Base-by-base conservation (phyloP, 2,797 vertebrate species). In the Periophthalmus magnuspinnatus region DNA sequence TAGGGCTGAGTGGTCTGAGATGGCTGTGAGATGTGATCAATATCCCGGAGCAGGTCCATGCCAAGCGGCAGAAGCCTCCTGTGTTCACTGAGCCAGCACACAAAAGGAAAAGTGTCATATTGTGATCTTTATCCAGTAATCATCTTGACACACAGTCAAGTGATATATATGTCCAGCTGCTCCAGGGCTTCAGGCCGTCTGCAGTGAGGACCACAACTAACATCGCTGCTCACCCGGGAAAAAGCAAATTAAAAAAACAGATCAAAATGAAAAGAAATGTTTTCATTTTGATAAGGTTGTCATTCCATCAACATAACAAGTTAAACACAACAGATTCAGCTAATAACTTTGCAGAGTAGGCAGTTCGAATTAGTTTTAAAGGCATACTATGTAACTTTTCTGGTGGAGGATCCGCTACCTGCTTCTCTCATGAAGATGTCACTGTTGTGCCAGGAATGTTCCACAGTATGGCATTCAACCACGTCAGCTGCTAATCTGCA, bases 81-180 rank as follows among this genome's bases (percentile, higher is more conserved):
- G 95, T 94, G 95, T 94, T 95, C 94, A 94, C 93, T 95, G 88
- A 92, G 91, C 88, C 89, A 92, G 94, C 93, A 94, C 89, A 93
- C 90, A 91, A 96, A 95, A 96, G 96, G 95, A 95, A 96, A 97
- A 91, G 94, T 96, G 96, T 97, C 96, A 97, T 97, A 97, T 96
- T 95, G 95, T 94, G 96, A 96, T 97, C 95, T 96, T 96, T 97
- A 97, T 97, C 95, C 95, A 95, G 94, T 95, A 94, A 95, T 97
- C 95, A 94, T 94, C 93, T 94, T 96, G 96, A 96, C 95, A 89
- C 88, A 86, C 90, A 88, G 92, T 91, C 94, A 94, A 91, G 91
- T 96, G 96, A 97, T 96, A 92, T 94, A 96, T 96, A 94, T 92
- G 89, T 90, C 89, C 80, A 82, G 93, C 90, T 91, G 94, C 95